A percentile compares a stretch with the other conserved stretches of the same genome.
Conservation (phyloP, 1,140 invertebrate species). For the Atta colombica region DNA sequence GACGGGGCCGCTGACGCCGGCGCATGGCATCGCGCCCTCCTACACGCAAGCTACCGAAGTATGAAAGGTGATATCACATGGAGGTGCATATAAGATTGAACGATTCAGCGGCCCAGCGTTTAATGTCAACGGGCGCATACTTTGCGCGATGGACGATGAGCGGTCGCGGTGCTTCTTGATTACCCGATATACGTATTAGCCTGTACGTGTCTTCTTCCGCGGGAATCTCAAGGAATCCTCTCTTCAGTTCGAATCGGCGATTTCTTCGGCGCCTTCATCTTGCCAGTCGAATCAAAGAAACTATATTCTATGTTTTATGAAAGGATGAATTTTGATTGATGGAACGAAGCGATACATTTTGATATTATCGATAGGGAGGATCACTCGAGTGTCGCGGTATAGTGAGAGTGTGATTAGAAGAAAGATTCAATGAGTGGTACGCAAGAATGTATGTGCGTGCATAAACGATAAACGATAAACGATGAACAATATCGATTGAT, state of each 20-base stretch:
- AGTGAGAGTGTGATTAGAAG: slow-evolving; percentile 72
- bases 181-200: slow-evolving; percentile 80
- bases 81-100: neutral
- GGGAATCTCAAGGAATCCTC: slow-evolving; percentile 48
- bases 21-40: slow-evolving; percentile 83
- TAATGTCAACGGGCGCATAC: neutral
- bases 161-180: slow-evolving; percentile 70
- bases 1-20: slow-evolving; percentile 83
- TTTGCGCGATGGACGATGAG: slow-evolving; percentile 42
- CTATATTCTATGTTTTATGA: neutral
- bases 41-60: slow-evolving; percentile 85
- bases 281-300: neutral
- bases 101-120: slow-evolving; percentile 4
- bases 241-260: neutral
- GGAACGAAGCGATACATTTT: neutral
- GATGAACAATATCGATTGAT: slow-evolving; percentile 52
- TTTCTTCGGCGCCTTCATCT: slow-evolving; percentile 35
- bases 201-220: slow-evolving; percentile 71
- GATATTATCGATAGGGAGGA: neutral
- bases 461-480: neutral
- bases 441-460: slow-evolving; percentile 49
- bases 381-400: slow-evolving; percentile 69
- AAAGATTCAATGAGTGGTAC: slow-evolving; percentile 41
- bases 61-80: slow-evolving; percentile 60
- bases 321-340: slow-evolving; percentile 1